Evolutionary conservation across 2,113 vertebrate genomes (phyloP).

Genomic region (Taxidea taxus): DNA sequence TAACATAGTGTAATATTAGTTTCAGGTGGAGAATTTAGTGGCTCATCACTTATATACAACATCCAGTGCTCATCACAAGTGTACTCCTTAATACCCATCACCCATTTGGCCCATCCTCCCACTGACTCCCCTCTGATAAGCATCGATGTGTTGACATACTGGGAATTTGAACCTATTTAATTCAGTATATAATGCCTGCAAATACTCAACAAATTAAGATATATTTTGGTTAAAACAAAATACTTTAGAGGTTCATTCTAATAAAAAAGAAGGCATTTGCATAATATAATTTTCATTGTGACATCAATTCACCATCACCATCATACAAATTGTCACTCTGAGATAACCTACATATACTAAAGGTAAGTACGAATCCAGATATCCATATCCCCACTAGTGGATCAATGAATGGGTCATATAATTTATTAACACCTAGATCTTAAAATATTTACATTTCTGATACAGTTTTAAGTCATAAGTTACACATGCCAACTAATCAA

Average conservation of each 20-base stretch:
- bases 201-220: not conserved
- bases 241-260: not conserved
- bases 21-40: not conserved
- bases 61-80: not conserved
- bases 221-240: not conserved
- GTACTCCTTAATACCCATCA: not conserved
- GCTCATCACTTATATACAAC: not conserved
- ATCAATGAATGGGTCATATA: not conserved
- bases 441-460: not conserved
- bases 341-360: not conserved
- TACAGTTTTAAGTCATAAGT: not conserved
- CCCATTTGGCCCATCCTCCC: not conserved
- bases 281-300: not conserved
- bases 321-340: not conserved
- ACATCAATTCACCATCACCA: not conserved
- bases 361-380: not conserved
- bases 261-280: not conserved
- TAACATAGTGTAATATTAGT: not conserved
- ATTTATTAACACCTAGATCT: not conserved
- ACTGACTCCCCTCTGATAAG: not conserved
- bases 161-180: not conserved
- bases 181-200: not conserved
- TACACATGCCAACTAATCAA: not conserved
- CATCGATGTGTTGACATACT: not conserved
- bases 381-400: rapidly evolving